Conservation (phyloP, 2,797 vertebrate species). For the Rhadinocentrus ornatus region DNA sequence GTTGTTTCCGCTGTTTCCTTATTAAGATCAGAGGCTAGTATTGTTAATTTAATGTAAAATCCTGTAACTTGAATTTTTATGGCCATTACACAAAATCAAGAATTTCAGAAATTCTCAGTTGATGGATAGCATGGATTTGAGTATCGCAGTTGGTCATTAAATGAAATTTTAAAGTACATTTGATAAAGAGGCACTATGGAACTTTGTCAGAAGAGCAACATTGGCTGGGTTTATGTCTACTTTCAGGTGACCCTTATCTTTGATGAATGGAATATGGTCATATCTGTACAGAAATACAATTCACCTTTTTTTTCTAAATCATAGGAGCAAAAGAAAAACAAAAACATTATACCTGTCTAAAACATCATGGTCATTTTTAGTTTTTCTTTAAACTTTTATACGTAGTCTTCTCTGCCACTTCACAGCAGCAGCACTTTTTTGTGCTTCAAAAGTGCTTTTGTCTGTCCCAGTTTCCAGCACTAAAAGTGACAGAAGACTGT, state of each 20-base stretch:
- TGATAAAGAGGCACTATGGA: background rate
- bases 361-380: constrained; percentile 24
- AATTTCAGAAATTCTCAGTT: constrained; percentile 2
- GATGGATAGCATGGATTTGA: background rate
- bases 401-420: constrained; percentile 24
- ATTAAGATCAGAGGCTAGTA: too few species aligned
- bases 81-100: too few species aligned
- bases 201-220: constrained; percentile 16
- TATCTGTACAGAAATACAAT: constrained; percentile 7
- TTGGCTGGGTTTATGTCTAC: constrained; percentile 18
- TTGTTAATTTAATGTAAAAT: too few species aligned
- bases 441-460: constrained; percentile 33
- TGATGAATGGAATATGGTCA: constrained; percentile 8
- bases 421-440: constrained; percentile 25
- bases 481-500: constrained; percentile 36
- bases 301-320: constrained; percentile 8
- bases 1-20: too few species aligned
- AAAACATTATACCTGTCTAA: constrained; percentile 25
- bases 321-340: constrained; percentile 26
- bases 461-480: constrained; percentile 44
- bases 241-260: constrained; percentile 28
- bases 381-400: constrained; percentile 35
- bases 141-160: constrained; percentile 20
- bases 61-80: too few species aligned
- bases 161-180: constrained; percentile 21